Evolutionary conservation across 2,888 invertebrate species (phyloP), one percentile per base, ranked within the genome.

Genomic region (Cremastinae sp.): DNA sequence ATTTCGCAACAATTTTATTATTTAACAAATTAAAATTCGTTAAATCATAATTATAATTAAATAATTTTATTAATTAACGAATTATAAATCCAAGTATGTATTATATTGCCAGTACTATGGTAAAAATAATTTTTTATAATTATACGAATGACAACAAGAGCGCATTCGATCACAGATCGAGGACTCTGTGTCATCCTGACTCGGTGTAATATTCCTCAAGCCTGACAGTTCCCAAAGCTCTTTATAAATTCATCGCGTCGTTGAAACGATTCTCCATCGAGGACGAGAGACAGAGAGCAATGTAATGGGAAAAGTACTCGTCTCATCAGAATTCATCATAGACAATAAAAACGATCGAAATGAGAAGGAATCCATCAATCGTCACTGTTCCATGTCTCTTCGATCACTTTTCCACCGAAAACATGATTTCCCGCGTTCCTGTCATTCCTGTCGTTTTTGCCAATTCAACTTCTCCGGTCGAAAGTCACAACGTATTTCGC

Each of bases 331-430:
- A 64, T 64, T 69, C 58, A 64, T 41, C 45, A 14, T 58, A n/a
- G n/a, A n/a, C n/a, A n/a, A 22, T 56, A 18, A 49, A 41, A 51
- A 58, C 20, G 56, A 12, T 12, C 35, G 39, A 49, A 37, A 20
- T 51, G n/a, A 74, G 64, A 65, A 37, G n/a, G n/a, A n/a, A n/a
- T n/a, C 53, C 58, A 59, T 73, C 51, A 58, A 74, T 74, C 69
- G 62, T 62, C 62, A 74, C 64, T 69, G 69, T 74, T 74, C n/a
- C 69, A 22, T 22, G 16, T 37, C 49, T 62, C 51, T 62, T 58
- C 69, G 51, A 74, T 64, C 69, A 37, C 49, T 58, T 69, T 59
- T 41, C 74, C 62, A 35, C 64, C 56, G 56, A 16, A 45, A 16
- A 45, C 56, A 51, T 61, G 53, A 20, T 56, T 14, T 49, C 3